phyloP scores from a whole-genome alignment of 2,797 vertebrate species.

The Spatula versicolor region DNA sequence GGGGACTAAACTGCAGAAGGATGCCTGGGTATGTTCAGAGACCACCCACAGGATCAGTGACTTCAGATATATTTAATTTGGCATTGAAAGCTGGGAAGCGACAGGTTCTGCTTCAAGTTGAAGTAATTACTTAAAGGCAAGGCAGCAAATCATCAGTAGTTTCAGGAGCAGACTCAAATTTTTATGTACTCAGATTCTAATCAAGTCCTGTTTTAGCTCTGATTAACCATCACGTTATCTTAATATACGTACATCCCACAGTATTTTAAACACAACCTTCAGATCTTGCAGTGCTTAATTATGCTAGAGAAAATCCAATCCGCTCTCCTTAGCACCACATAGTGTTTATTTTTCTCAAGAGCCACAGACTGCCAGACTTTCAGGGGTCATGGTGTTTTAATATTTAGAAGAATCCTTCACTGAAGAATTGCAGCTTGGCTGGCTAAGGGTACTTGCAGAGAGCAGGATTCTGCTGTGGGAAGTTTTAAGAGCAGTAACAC shows the following conservation, averaged over 20 bases:
- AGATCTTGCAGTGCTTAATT: not conserved
- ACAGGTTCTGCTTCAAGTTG: fast-evolving
- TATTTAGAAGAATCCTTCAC: not conserved
- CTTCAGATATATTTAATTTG: not conserved
- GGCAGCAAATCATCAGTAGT: not conserved
- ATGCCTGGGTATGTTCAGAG: not conserved
- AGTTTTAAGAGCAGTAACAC: fast-evolving
- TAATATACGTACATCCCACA: not conserved
- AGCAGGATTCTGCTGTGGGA: not conserved
- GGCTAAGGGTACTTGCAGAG: not conserved
- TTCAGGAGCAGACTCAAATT: not conserved
- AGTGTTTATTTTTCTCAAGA: not conserved
- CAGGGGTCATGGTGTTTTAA: fast-evolving
- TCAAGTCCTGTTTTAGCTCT: not conserved
- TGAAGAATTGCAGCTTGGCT: not conserved
- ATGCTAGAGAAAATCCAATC: not conserved
- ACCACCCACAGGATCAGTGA: not conserved
- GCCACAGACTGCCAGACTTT: fast-evolving
- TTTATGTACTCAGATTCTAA: too few relatives aligned
- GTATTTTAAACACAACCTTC: not conserved
- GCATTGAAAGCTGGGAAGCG: not conserved
- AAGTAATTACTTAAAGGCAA: not conserved
- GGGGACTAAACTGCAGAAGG: not conserved
- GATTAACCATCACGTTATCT: not conserved
- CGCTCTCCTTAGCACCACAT: not conserved